Evolutionary conservation across 2,888 invertebrate genomes (phyloP).

Genomic region (Hedychridium roseum): DNA sequence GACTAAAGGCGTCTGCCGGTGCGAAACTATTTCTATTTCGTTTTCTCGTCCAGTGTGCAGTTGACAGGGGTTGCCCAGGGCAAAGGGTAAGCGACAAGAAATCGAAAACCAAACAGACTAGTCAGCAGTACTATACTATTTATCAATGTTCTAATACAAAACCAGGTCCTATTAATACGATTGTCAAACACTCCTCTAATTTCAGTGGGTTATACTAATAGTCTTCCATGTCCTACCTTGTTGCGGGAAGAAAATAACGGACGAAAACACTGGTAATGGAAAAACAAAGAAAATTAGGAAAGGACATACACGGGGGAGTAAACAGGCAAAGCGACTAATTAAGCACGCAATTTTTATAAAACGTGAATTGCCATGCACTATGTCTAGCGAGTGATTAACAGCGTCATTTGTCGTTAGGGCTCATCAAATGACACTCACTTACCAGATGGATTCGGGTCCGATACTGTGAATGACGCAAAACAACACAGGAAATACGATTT

Average conservation of each 20-base stretch:
- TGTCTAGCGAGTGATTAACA: slow-evolving; percentile 12
- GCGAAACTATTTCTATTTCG: slow-evolving; percentile 41
- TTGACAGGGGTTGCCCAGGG: too few species aligned
- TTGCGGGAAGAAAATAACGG: background rate
- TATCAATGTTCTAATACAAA: too few species aligned
- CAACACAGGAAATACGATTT: slow-evolving; percentile 53
- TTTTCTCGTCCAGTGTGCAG: too few species aligned
- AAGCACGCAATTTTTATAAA: background rate
- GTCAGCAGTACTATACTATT: too few species aligned
- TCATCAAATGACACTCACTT: slow-evolving; percentile 54
- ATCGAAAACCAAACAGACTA: too few species aligned
- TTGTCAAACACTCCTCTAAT: too few species aligned
- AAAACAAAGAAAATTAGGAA: background rate
- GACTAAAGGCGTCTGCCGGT: slow-evolving; percentile 18
- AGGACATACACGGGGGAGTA: background rate
- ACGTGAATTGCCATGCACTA: slow-evolving; percentile 22
- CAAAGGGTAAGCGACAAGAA: too few species aligned
- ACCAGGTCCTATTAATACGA: too few species aligned
- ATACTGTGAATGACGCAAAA: slow-evolving; percentile 60
- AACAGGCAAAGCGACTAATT: background rate
- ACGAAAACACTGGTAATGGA: slow-evolving; percentile 1
- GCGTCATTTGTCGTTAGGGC: slow-evolving; percentile 6
- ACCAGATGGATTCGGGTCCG: slow-evolving; percentile 63
- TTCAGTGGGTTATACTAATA: too few species aligned
- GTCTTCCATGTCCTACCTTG: too few species aligned